Percentiles rank a stretch among this genome's conserved stretches.
Conservation (phyloP, 2,113 vertebrate species). For the Pleuronectes platessa region DNA sequence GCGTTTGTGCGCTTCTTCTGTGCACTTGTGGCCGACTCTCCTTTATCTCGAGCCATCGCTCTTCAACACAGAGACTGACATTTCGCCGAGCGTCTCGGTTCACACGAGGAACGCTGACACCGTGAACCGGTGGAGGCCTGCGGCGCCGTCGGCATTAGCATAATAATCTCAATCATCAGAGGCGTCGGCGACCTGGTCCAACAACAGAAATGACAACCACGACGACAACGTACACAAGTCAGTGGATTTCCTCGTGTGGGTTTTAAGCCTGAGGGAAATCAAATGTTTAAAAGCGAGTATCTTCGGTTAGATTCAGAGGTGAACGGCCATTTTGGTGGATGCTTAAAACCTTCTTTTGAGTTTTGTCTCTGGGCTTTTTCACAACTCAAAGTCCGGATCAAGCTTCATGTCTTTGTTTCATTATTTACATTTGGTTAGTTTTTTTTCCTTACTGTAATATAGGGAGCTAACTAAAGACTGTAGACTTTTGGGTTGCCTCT, state of each 20-base stretch:
- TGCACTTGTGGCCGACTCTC: slow-evolving; percentile 42
- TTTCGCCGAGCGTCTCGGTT: slow-evolving; percentile 69
- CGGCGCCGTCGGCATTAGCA: slow-evolving; percentile 72
- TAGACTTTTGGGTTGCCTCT: no score
- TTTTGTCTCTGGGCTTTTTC: no score
- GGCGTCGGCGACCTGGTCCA: slow-evolving; percentile 10
- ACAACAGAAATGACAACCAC: slow-evolving; percentile 32
- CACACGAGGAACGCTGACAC: slow-evolving; percentile 66
- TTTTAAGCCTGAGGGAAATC: not conserved
- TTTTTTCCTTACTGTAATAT: no score
- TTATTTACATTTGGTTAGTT: no score
- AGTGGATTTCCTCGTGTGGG: not conserved
- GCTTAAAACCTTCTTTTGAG: no score
- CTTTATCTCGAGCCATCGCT: slow-evolving; percentile 72
- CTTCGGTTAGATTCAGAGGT: no score
- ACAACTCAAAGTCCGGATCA: no score
- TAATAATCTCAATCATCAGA: slow-evolving; percentile 70
- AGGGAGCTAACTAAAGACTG: no score
- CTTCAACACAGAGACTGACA: slow-evolving; percentile 66
- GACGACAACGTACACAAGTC: not conserved
- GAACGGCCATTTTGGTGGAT: no score
- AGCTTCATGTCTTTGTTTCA: no score
- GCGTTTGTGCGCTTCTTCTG: slow-evolving; percentile 25
- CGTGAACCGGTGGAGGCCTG: slow-evolving; percentile 58
- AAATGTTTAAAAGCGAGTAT: no score